Evolutionary conservation across 2,797 vertebrate species (phyloP), one percentile per base, ranked within the genome.

Genomic region (Cephalopachus bancanus): DNA sequence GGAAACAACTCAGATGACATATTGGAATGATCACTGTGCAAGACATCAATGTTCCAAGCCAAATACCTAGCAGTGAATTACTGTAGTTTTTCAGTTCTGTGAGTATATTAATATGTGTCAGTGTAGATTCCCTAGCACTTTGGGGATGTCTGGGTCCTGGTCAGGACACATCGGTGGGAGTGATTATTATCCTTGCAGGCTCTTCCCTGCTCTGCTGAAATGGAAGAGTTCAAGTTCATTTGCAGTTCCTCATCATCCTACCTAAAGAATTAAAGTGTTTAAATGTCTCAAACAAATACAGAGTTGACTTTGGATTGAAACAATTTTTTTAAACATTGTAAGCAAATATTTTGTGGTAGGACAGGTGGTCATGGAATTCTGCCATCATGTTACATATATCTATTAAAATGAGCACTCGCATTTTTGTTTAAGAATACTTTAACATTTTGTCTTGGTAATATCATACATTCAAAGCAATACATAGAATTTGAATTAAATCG

Each of bases 371-470:
- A 78, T 60, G 86, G 51, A 90, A 37, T 95, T 88, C 44, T 80
- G 14, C 37, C 60, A 76, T 79, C 53, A 69, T 92, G 87, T 96
- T 71, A 22, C 14, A 67, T 33, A 72, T 3, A 11, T 53, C n/a
- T 24, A 74, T 57, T 59, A 86, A 87, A 65, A 71, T 37, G 26
- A 59, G 26, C 5, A 9, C 3, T 79, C 10, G 79, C 16, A 67
- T 94, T 74, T 90, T 79, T 53, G 14, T n/a, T 90, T 95, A 90
- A 90, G 69, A 76, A 86, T 78, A 44, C 62, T 95, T 91, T 72
- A 30, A 51, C 86, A 55, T 81, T 83, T 94, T 90, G 51, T 33
- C 85, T 89, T 59, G 65, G 17, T 65, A 37, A 60, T 84, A 59
- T 65, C 64, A 79, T 92, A 81, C 72, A 60, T 83, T 88, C 49